These are phyloP conservation scores for Heterodera schachtii DNA, from an alignment of 1,140 invertebrate genomes.

Conservation along the genomic window DNA sequence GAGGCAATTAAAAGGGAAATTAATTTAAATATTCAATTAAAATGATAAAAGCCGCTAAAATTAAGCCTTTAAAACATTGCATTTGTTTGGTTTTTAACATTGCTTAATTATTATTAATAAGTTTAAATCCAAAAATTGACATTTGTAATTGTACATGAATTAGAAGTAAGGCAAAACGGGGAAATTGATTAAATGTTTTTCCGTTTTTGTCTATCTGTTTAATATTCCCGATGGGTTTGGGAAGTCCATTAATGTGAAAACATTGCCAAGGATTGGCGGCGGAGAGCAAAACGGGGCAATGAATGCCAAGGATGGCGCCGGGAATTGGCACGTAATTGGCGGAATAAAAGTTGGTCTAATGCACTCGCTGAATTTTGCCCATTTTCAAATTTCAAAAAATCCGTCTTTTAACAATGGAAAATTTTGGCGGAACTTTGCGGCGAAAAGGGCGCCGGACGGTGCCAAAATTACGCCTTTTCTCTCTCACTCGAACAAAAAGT, in stretches of 20 bases:
- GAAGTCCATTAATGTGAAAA: neutral
- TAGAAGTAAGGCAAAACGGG: neutral
- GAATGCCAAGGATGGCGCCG: neutral
- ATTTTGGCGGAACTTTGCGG: neutral
- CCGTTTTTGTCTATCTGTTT: neutral
- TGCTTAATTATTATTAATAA: too few species aligned
- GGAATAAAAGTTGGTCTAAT: conserved; percentile 3
- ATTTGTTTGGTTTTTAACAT: too few species aligned
- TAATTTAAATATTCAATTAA: too few species aligned
- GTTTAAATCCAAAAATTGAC: too few species aligned
- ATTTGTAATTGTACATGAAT: too few species aligned
- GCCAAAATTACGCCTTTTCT: too few species aligned
- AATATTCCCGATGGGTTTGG: neutral
- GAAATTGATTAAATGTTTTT: neutral
- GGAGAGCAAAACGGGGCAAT: neutral
- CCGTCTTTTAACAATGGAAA: neutral
- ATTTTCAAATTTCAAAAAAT: neutral
- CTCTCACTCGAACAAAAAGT: neutral
- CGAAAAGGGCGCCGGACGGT: too few species aligned
- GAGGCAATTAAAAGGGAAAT: neutral
- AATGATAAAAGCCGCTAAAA: too few species aligned
- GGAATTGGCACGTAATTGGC: neutral
- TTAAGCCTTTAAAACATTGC: too few species aligned
- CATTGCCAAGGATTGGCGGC: neutral
- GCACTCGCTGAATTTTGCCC: neutral